Conservation (phyloP, 2,113 vertebrate species). For the Petaurus breviceps region DNA sequence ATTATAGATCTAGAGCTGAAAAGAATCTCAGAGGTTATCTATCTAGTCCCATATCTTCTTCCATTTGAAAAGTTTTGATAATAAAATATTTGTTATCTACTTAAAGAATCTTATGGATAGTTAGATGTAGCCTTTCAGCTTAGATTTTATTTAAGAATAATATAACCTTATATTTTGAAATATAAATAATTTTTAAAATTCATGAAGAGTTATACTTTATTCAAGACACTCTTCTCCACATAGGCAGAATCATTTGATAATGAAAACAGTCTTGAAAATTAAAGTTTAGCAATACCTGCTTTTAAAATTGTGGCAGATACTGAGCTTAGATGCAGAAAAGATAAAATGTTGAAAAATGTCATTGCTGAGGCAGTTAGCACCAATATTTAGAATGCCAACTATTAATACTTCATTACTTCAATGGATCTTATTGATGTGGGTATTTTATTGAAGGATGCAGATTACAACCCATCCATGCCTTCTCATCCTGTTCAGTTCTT, state of each 20-base stretch:
- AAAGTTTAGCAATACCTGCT: neutral
- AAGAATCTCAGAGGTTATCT: neutral
- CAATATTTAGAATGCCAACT: neutral
- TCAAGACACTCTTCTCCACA: neutral
- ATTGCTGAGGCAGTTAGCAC: neutral
- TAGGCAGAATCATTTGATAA: neutral
- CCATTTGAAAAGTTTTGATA: neutral
- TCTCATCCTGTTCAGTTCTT: neutral
- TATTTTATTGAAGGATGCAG: neutral
- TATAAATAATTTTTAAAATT: neutral
- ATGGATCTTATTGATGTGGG: neutral
- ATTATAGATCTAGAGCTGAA: neutral
- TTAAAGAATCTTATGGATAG: neutral
- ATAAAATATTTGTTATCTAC: neutral
- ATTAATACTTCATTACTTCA: neutral
- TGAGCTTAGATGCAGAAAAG: neutral
- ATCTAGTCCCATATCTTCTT: neutral
- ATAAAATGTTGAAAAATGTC: neutral
- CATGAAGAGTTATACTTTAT: neutral
- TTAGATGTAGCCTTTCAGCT: neutral
- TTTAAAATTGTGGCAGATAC: neutral
- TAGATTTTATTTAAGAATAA: neutral
- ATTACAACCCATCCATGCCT: constrained; percentile 1
- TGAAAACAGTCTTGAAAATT: neutral
- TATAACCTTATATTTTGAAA: neutral